phyloP scores from a whole-genome alignment of 2,113 vertebrate species.

The Terrapene triunguis region DNA sequence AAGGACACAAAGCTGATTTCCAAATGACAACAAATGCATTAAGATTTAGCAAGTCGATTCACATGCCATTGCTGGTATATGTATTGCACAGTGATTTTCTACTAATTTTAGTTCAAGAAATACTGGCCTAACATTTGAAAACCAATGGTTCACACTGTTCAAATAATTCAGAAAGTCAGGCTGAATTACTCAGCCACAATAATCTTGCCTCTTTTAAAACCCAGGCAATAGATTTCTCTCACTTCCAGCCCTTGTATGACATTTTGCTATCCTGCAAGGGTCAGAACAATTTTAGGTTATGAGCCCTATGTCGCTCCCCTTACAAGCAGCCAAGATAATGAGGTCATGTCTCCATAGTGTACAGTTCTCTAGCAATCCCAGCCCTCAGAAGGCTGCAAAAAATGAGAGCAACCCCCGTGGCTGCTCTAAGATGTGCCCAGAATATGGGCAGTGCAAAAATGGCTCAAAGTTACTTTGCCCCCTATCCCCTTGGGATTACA shows the following conservation, averaged over 20 bases:
- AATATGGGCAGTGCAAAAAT: background rate
- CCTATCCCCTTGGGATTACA: background rate
- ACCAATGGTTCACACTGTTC: accelerated
- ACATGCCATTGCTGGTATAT: background rate
- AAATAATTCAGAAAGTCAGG: background rate
- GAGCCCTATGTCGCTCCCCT: background rate
- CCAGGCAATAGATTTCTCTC: background rate
- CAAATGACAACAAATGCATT: background rate
- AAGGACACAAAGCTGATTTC: background rate
- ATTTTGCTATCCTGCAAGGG: background rate
- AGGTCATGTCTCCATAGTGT: background rate
- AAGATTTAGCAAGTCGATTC: background rate
- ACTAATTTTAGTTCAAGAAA: background rate
- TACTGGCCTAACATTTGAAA: background rate
- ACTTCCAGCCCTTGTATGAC: background rate
- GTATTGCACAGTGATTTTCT: background rate
- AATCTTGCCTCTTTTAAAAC: background rate
- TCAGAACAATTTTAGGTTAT: background rate
- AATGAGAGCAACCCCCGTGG: background rate
- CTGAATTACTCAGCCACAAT: accelerated
- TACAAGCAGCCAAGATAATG: background rate
- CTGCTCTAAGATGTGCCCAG: background rate
- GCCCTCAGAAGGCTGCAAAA: background rate
- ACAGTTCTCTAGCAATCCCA: accelerated
- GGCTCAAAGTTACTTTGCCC: background rate